Base-by-base conservation (phyloP, 1,140 invertebrate species). In the Lasaia peninsularis region DNA sequence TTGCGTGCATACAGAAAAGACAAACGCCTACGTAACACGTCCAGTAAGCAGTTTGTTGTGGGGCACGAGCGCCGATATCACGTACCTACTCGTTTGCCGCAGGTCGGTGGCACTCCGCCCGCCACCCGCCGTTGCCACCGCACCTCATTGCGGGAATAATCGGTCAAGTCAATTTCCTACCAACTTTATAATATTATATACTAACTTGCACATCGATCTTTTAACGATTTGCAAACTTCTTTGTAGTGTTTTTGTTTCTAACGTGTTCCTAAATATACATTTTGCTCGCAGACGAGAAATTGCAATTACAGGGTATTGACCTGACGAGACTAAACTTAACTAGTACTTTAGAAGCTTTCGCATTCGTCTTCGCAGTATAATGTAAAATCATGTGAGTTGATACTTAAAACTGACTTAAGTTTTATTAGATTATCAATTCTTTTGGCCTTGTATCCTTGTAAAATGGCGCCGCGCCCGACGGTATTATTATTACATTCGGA, bases 11-110 rank as follows among this genome's bases (percentile, higher is more conserved):
- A 48, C 72, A 74, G 75, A 64, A 73, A 78, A 83, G 73, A 80
- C 75, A 79, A 70, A 78, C 81, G 84, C 84, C 82, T 86, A 88
- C 80, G 80, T 88, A 86, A 86, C 81, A 83, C 81, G 83, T 88
- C 81, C 86, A 88, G 80, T 86, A 88, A 86, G 81, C 81, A 86
- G 79, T 88, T 88, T 86, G 83, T 86, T 88, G 81, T 88, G 86
- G 78, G 80, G 78, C 82, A 88, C 83, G 81, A 80, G 83, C 80
- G 78, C 81, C 80, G 84, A 83, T 87, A 86, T 86, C 84, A 86
- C 81, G 80, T 86, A 85, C 81, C 79, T 86, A 85, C 80, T 81
- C 73, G 75, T 81, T 86, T 75, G 74, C 75, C 75, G 80, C 80
- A 76, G 83, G 80, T 86, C 80, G 83, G 84, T 86, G 78, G 86